Evolutionary conservation across 1,140 invertebrate genomes (phyloP).

Genomic region (Dreissena polymorpha): DNA sequence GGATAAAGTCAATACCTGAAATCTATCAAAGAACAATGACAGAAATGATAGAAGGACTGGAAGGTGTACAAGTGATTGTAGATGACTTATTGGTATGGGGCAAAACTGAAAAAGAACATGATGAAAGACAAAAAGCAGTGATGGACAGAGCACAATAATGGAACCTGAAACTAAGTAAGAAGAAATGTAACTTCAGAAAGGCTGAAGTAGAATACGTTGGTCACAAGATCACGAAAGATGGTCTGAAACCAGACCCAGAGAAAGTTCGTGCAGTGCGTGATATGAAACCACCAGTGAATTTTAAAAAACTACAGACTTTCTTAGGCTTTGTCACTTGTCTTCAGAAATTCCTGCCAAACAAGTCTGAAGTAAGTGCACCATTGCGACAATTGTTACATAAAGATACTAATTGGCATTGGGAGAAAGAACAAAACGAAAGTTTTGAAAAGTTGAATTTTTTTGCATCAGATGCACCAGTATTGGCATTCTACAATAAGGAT

Average conservation of each 20-base stretch:
- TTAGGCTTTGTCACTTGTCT: constrained; percentile 75
- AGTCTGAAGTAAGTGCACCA: constrained; percentile 58
- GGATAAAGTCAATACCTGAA: constrained; percentile 68
- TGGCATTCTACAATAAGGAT: too few species aligned
- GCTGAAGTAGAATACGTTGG: constrained; percentile 14
- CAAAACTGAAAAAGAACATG: too few species aligned
- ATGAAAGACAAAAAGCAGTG: too few species aligned
- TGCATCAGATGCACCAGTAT: too few species aligned
- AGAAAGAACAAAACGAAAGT: constrained; percentile 37
- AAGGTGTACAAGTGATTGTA: too few species aligned
- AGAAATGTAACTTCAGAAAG: constrained; percentile 20
- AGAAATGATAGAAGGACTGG: constrained; percentile 16
- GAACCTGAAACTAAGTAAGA: too few species aligned
- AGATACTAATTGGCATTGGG: constrained; percentile 47
- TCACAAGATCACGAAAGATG: background rate
- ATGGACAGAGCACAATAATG: too few species aligned
- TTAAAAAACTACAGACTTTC: constrained; percentile 41
- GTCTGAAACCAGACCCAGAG: constrained; percentile 68
- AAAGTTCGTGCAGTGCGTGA: constrained; percentile 68
- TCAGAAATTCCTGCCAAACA: too few species aligned
- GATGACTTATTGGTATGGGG: too few species aligned
- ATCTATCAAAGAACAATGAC: constrained; percentile 79
- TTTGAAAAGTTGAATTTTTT: constrained; percentile 25
- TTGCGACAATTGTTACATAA: constrained; percentile 25
- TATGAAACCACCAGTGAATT: constrained; percentile 47